Evolutionary conservation across 1,140 invertebrate species (phyloP).

Genomic region (Drosophila tani): DNA sequence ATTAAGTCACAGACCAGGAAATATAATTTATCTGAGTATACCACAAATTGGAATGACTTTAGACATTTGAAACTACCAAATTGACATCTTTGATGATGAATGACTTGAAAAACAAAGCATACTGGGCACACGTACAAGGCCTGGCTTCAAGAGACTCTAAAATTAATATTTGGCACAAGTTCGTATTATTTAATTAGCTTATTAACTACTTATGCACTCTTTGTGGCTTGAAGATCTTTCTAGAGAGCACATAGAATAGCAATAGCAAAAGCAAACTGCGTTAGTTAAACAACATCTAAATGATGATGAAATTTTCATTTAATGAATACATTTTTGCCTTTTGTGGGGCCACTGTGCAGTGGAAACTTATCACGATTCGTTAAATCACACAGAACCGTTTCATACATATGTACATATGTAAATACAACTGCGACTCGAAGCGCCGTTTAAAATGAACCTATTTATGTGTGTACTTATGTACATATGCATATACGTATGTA

Average conservation of each 20-base stretch:
- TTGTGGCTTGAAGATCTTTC: neutral
- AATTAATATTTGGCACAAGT: neutral
- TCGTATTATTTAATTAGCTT: neutral
- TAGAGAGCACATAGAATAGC: neutral
- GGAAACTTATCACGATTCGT: constrained; percentile 18
- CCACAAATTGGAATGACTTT: neutral
- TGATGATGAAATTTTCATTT: neutral
- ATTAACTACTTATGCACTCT: neutral
- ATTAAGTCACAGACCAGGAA: neutral
- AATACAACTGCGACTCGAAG: constrained; percentile 14
- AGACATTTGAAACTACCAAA: neutral
- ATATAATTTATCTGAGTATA: constrained; percentile 1
- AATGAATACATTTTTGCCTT: neutral
- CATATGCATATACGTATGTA: neutral
- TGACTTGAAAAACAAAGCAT: neutral
- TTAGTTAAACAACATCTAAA: neutral
- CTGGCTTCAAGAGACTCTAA: neutral
- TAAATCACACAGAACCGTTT: constrained; percentile 16
- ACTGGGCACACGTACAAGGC: neutral
- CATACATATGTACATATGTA: neutral
- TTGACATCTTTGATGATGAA: neutral
- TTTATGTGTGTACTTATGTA: constrained; percentile 14
- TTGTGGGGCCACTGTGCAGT: constrained; percentile 5
- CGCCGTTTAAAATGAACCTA: constrained; percentile 18
- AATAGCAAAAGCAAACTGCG: too few relatives aligned